Evolutionary conservation across 2,888 invertebrate species (phyloP).

Genomic region (Mimachlamys varia): DNA sequence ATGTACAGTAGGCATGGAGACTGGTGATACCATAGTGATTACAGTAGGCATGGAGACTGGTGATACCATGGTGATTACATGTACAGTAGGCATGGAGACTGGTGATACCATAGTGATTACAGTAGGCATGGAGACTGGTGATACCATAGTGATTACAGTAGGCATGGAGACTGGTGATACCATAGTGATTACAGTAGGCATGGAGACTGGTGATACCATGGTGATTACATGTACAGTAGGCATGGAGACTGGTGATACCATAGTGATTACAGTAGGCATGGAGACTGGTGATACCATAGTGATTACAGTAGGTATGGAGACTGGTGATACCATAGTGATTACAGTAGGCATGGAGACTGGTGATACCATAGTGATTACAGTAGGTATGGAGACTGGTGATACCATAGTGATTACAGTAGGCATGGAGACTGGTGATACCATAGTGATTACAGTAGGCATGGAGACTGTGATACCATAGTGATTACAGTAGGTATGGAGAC

Average conservation of each 20-base stretch:
- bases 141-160: neutral
- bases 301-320: neutral
- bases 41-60: neutral
- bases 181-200: neutral
- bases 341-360: neutral
- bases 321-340: neutral
- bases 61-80: neutral
- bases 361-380: neutral
- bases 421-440: neutral
- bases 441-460: neutral
- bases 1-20: neutral
- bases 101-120: neutral
- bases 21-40: neutral
- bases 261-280: neutral
- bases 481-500: neutral
- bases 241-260: neutral
- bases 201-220: neutral
- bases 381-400: neutral
- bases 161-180: neutral
- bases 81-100: neutral
- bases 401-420: neutral
- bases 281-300: neutral
- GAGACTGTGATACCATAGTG: neutral
- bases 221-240: neutral
- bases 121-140: neutral